Conservation (phyloP, 2,797 vertebrate species). For the Labeo calbasu region DNA sequence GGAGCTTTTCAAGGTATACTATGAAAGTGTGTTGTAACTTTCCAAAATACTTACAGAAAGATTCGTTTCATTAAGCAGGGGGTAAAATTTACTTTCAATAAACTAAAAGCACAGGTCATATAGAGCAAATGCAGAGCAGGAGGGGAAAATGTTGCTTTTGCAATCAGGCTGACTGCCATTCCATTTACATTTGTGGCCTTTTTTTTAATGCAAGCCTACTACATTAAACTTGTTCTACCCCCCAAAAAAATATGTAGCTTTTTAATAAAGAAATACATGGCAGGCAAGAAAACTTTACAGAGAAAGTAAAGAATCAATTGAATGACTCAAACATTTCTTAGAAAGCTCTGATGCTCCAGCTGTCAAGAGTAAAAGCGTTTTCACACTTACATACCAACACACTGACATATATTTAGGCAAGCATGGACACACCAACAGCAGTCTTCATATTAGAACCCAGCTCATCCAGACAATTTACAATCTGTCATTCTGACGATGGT, state of each 20-base stretch:
- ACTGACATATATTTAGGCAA: background rate
- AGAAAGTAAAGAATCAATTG: background rate
- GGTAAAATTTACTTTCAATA: constrained; percentile 14
- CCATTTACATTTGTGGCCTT: background rate
- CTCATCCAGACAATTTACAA: constrained; percentile 44
- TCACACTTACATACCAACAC: background rate
- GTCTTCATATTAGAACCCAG: background rate
- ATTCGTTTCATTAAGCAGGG: background rate
- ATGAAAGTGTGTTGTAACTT: background rate
- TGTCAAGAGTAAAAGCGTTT: constrained; percentile 14
- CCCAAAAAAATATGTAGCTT: background rate
- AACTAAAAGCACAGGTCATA: constrained; percentile 7
- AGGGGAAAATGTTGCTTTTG: background rate
- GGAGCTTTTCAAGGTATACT: background rate
- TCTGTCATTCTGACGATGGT: constrained; percentile 14
- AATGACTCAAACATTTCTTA: background rate
- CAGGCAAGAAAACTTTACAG: background rate
- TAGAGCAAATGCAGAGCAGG: background rate
- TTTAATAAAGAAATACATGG: background rate
- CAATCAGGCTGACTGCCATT: background rate
- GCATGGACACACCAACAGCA: background rate
- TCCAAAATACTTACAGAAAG: background rate
- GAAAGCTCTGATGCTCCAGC: background rate
- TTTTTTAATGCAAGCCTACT: background rate
- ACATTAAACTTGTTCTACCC: background rate